phyloP scores from a whole-genome alignment of 2,888 invertebrate species.

The Gibbula magus region DNA sequence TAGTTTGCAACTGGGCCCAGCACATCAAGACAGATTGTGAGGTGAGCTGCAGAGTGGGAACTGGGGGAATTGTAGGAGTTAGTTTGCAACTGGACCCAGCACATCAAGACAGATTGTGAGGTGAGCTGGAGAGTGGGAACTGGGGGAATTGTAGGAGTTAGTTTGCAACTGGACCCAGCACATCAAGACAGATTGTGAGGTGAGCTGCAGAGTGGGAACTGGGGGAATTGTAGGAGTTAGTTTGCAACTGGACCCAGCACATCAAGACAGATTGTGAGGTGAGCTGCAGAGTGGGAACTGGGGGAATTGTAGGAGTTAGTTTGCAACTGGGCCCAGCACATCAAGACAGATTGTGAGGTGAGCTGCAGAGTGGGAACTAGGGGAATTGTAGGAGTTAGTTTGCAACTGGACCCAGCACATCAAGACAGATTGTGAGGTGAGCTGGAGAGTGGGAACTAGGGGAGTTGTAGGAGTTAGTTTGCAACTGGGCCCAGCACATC shows the following conservation, averaged over 20 bases:
- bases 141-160: neutral
- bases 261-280: slow-evolving; percentile 85
- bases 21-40: slow-evolving; percentile 87
- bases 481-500: slow-evolving; percentile 85
- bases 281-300: slow-evolving; percentile 30
- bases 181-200: slow-evolving; percentile 85
- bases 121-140: slow-evolving; percentile 68
- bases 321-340: slow-evolving; percentile 84
- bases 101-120: slow-evolving; percentile 86
- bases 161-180: slow-evolving; percentile 82
- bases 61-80: neutral
- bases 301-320: neutral
- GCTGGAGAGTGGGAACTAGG: neutral
- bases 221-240: neutral
- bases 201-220: slow-evolving; percentile 56
- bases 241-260: slow-evolving; percentile 82
- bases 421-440: slow-evolving; percentile 82
- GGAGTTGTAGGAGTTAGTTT: neutral
- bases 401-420: slow-evolving; percentile 85
- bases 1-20: slow-evolving; percentile 79
- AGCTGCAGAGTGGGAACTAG: slow-evolving; percentile 22
- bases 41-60: slow-evolving; percentile 69
- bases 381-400: neutral
- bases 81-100: slow-evolving; percentile 81
- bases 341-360: slow-evolving; percentile 83